Evolutionary conservation across 2,113 vertebrate genomes (phyloP), one percentile per base, ranked within the genome.

Genomic region (Hoplias malabaricus): DNA sequence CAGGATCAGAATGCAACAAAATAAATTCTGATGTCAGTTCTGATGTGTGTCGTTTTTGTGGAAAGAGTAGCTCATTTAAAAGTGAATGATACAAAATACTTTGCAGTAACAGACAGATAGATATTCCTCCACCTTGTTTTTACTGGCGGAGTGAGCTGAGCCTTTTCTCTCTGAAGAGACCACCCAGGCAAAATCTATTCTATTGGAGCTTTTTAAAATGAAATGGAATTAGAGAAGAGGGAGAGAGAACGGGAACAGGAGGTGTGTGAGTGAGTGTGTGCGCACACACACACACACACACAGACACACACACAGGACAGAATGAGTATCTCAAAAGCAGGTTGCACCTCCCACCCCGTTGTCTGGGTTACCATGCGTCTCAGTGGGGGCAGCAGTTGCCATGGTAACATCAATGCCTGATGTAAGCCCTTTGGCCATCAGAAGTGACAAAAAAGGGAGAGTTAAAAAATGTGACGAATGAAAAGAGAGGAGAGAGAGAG

Each of bases 401-500:
- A 82, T 77, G 69, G 76, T 69, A 79, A 79, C 80, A 70, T 70
- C 48, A 38, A 75, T 56, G 57, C 50, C 43, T 72, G 65, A 82
- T 79, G 66, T 67, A 48, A 75, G 48, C 46, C 29, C 53, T 14
- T 69, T 19, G 50, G 57, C n/a, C 57, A 50, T 79, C 61, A 59
- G 70, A 75, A 75, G 76, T 71, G 66, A 79, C 56, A 43, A 65
- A 67, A 77, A 6, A 74, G 57, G 29, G 33, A 62, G 21, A 31
- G 16, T 21, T n/a, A 71, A 75, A n/a, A 62, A 63, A 72, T 21
- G 27, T 69, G 23, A 62, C 13, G 27, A 56, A 50, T 38, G 13
- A 46, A 79, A 61, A 54, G n/a, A 67, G 33, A 43, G 3, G 19
- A 1, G 29, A 50, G 40, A 31, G 34, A 53, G 19, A 65, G 38